Conservation (phyloP, 2,888 invertebrate genomes). For the Caenorhabditis sinica region DNA sequence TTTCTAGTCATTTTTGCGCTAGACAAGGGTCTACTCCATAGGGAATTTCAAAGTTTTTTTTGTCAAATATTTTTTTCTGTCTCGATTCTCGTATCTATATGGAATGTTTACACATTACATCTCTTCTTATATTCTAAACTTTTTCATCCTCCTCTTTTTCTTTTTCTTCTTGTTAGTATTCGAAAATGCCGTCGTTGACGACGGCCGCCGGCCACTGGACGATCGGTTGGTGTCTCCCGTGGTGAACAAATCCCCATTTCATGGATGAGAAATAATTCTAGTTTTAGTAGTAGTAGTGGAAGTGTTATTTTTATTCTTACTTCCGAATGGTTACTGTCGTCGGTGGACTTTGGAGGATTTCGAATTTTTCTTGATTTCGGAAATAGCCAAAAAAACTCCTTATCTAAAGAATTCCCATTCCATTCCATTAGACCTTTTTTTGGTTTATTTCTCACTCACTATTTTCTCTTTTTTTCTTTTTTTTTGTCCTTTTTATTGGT, state of each 20-base stretch:
- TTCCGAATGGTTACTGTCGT: background rate
- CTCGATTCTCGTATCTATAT: background rate
- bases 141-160: background rate
- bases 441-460: no score
- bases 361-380: no score
- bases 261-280: slow-evolving; percentile 30
- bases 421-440: no score
- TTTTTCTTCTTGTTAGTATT: slow-evolving; percentile 29
- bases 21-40: no score
- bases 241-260: slow-evolving; percentile 35
- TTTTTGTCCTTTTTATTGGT: no score
- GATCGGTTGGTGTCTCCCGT: background rate
- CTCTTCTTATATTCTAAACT: background rate
- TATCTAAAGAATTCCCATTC: no score
- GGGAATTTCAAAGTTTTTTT: background rate
- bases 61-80: background rate
- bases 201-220: background rate
- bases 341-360: background rate
- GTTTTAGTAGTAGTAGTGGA: background rate
- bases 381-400: no score
- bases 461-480: no score
- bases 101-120: slow-evolving; percentile 8
- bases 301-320: background rate
- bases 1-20: no score
- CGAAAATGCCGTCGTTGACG: slow-evolving; percentile 10